A percentile compares a stretch with the other conserved stretches of the same genome.
Conservation (phyloP, 2,797 vertebrate genomes). For the Peromyscus aztecus region DNA sequence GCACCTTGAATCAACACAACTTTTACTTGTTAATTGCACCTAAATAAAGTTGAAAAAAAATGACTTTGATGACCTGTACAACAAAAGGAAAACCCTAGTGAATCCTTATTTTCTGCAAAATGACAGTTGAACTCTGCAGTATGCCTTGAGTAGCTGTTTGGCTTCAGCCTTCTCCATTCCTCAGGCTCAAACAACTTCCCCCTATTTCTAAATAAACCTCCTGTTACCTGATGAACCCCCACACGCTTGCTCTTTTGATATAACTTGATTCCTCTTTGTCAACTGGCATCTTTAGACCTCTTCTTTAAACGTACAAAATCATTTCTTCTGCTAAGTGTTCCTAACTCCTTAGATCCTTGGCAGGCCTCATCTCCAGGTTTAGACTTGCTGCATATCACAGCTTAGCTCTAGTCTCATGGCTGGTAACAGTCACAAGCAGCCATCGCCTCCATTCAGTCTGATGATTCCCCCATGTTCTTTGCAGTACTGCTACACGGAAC, state of each 20-base stretch:
- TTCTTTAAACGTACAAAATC: background rate
- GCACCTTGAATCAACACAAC: background rate
- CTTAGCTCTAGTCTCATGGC: background rate
- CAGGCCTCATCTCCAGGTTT: background rate
- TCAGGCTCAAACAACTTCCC: background rate
- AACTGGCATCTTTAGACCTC: background rate
- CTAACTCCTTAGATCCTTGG: background rate
- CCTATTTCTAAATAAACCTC: conserved; percentile 1
- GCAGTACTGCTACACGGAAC: background rate
- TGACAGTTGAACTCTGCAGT: background rate
- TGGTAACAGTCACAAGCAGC: background rate
- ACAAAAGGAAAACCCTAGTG: background rate
- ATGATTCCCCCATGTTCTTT: background rate
- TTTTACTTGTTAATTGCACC: conserved; percentile 9
- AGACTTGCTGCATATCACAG: background rate
- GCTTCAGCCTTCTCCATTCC: background rate
- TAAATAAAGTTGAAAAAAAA: background rate
- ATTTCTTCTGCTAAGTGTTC: background rate
- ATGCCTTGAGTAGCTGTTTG: background rate
- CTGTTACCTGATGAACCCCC: background rate
- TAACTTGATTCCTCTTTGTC: background rate
- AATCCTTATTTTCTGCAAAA: background rate
- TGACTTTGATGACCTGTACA: background rate
- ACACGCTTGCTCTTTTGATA: background rate
- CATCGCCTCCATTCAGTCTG: background rate